Conservation (phyloP, 2,113 vertebrate genomes). For the Polypterus bichir region DNA sequence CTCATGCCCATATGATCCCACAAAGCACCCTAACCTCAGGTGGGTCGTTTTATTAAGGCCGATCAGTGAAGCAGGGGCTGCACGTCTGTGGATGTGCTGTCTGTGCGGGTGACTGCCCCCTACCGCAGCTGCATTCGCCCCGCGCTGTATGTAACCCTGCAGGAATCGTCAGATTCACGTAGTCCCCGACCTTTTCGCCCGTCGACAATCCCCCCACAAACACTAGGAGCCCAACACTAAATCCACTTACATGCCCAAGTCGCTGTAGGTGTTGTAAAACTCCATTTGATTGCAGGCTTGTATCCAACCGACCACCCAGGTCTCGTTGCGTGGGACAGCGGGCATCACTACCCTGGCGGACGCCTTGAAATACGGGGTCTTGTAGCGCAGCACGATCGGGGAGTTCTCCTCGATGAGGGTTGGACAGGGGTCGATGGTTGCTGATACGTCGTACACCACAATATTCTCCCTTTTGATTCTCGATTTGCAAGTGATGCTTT, state of each 20-base stretch:
- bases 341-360: constrained; percentile 85
- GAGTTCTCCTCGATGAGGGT: constrained; percentile 91
- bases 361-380: constrained; percentile 93
- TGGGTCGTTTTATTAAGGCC: too few relatives aligned
- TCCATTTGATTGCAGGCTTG: constrained; percentile 97
- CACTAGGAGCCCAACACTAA: too few relatives aligned
- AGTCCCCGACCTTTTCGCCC: too few relatives aligned
- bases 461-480: constrained; percentile 87
- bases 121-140: too few relatives aligned
- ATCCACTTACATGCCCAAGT: constrained; percentile 73
- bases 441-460: constrained; percentile 82
- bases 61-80: too few relatives aligned
- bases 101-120: too few relatives aligned
- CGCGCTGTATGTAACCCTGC: too few relatives aligned
- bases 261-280: constrained; percentile 93
- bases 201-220: too few relatives aligned
- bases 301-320: constrained; percentile 96
- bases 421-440: constrained; percentile 83
- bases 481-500: constrained; percentile 90
- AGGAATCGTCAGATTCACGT: too few relatives aligned
- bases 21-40: too few relatives aligned
- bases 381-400: constrained; percentile 90
- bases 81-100: too few relatives aligned
- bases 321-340: constrained; percentile 79
- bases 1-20: too few relatives aligned